These are phyloP conservation scores for Leucoraja ocellata DNA, from an alignment of 2,797 vertebrate genomes.

Conservation along the genomic window DNA sequence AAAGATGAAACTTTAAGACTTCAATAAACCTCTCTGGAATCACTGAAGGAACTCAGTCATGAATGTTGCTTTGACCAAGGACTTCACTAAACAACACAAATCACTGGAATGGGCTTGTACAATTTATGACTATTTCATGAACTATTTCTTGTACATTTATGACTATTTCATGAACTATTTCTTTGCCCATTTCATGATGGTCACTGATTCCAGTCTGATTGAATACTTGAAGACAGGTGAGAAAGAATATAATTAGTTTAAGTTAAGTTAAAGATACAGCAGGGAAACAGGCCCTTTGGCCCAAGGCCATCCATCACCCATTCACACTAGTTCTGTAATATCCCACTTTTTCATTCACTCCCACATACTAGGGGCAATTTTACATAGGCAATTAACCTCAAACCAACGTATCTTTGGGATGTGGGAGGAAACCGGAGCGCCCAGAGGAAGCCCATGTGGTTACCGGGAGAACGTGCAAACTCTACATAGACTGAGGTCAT, in stretches of 20 bases:
- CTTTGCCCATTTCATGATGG: background rate
- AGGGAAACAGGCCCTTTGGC: no score
- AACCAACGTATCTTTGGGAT: no score
- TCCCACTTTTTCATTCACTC: no score
- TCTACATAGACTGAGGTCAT: no score
- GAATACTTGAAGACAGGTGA: background rate
- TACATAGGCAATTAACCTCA: no score
- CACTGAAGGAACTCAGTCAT: background rate
- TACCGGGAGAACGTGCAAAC: no score
- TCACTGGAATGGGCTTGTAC: background rate
- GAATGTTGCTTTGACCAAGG: background rate
- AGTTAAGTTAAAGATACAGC: background rate
- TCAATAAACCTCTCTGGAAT: background rate
- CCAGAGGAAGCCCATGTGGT: no score
- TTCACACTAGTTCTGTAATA: no score
- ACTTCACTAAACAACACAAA: background rate
- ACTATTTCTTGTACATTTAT: no score
- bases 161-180: background rate
- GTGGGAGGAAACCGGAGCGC: no score
- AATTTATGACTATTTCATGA: background rate
- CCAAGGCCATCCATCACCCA: no score
- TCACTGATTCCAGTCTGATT: background rate
- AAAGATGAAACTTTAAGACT: background rate
- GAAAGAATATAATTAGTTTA: background rate
- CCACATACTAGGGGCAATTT: no score